Evolutionary conservation across 2,113 vertebrate genomes (phyloP).

Genomic region (Salvelinus namaycush): DNA sequence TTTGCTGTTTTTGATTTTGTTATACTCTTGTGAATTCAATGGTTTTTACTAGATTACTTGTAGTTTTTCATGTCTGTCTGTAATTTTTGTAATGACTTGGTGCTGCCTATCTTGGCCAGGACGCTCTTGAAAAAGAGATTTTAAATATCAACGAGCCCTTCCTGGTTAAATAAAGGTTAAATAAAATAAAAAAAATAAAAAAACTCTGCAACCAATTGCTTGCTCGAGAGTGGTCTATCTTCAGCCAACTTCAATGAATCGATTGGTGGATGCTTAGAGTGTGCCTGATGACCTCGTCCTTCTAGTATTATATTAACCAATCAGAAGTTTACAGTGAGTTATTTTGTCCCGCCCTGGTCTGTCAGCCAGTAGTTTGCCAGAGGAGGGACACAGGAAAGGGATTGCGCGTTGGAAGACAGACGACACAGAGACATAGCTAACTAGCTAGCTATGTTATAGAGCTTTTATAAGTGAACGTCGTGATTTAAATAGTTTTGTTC

Average conservation of each 20-base stretch:
- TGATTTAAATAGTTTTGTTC: not conserved
- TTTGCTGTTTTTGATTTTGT: no score
- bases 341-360: conserved; percentile 33
- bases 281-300: conserved; percentile 5
- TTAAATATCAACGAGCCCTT: no score
- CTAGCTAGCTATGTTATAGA: not conserved
- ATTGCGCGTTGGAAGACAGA: not conserved
- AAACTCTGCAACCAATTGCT: not conserved
- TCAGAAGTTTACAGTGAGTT: conserved; percentile 21
- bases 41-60: no score
- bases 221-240: not conserved
- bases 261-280: conserved; percentile 26
- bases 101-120: no score
- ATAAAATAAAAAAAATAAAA: no score
- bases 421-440: not conserved
- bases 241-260: conserved; percentile 22
- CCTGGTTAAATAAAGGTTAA: no score
- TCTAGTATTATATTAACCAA: conserved; percentile 34
- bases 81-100: no score
- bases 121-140: no score
- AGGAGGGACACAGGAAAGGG: conserved; percentile 43
- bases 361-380: conserved; percentile 29
- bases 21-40: no score
- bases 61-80: no score
- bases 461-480: not conserved